A percentile compares a stretch with the other conserved stretches of the same genome.
phyloP scores from a whole-genome alignment of 2,888 invertebrate species.

The Thecophora atra region DNA sequence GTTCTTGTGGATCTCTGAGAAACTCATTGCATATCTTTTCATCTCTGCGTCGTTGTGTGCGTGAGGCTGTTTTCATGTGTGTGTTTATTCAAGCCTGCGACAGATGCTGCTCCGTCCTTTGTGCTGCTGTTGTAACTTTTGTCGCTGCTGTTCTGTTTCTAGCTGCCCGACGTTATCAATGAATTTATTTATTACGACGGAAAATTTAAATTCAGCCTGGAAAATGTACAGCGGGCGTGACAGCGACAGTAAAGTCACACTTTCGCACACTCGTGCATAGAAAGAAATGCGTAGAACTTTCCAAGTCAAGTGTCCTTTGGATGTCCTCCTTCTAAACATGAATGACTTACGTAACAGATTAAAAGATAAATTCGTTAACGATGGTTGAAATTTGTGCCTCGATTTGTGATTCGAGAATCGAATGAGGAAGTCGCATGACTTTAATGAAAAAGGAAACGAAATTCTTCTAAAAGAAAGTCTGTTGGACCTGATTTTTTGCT shows the following conservation, averaged over 20 bases:
- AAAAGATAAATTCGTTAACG: no score
- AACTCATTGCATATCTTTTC: neutral
- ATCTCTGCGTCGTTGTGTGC: neutral
- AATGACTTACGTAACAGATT: no score
- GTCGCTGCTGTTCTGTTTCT: neutral
- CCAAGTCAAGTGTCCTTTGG: no score
- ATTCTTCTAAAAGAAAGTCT: no score
- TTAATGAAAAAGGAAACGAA: no score
- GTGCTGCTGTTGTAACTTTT: neutral
- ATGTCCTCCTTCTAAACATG: no score
- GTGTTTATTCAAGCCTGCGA: neutral
- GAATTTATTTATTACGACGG: conserved; percentile 31
- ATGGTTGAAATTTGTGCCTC: no score
- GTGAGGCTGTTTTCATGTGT: neutral
- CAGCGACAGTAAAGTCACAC: neutral
- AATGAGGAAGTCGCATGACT: no score
- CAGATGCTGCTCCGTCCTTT: no score
- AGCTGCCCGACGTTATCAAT: conserved; percentile 20
- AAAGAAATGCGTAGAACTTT: no score
- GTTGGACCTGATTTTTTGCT: no score
- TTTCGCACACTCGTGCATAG: neutral
- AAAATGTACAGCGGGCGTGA: neutral
- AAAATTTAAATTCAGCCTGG: conserved; percentile 22
- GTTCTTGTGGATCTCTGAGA: neutral
- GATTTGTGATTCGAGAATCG: no score